Evolutionary conservation across 2,888 invertebrate genomes (phyloP).

Genomic region (Epistrophe eligans): DNA sequence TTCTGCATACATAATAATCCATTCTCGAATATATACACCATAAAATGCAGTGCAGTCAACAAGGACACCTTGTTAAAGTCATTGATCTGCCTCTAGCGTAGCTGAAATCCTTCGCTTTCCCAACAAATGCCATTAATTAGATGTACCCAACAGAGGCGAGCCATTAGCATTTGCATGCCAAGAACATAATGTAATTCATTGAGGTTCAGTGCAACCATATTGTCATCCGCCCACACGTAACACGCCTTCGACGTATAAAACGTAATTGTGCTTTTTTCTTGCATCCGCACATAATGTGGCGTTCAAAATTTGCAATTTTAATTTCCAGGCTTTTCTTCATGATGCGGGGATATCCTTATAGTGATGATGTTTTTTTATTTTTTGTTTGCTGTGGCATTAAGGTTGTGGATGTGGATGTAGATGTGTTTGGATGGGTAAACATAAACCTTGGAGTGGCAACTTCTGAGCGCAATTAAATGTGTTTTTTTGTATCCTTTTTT

Average conservation of each 20-base stretch:
- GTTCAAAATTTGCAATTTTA: conserved; percentile 70
- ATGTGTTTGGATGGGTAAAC: conserved; percentile 23
- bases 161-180: conserved; percentile 64
- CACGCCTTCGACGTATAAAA: conserved; percentile 21
- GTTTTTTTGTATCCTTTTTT: conserved; percentile 15
- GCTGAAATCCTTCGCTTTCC: conserved; percentile 26
- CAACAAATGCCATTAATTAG: conserved; percentile 65
- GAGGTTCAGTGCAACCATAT: conserved; percentile 44
- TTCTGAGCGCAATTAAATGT: conserved; percentile 61
- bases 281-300: conserved; percentile 6
- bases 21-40: conserved; percentile 11
- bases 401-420: neutral
- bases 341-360: conserved; percentile 27
- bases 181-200: conserved; percentile 66
- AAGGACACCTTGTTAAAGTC: conserved; percentile 54
- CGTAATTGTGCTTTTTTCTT: conserved; percentile 57
- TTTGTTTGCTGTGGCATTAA: conserved; percentile 10
- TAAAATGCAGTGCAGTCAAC: conserved; percentile 34
- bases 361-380: neutral
- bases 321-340: conserved; percentile 48
- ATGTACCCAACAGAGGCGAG: conserved; percentile 44
- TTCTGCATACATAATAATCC: conserved; percentile 53
- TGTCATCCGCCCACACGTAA: conserved; percentile 53
- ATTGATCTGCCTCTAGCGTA: conserved; percentile 34
- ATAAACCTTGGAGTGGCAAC: conserved; percentile 54